Percentiles rank a stretch among this genome's conserved stretches.
phyloP scores from a whole-genome alignment of 2,797 vertebrate species.

The Limnodromus scolopaceus region DNA sequence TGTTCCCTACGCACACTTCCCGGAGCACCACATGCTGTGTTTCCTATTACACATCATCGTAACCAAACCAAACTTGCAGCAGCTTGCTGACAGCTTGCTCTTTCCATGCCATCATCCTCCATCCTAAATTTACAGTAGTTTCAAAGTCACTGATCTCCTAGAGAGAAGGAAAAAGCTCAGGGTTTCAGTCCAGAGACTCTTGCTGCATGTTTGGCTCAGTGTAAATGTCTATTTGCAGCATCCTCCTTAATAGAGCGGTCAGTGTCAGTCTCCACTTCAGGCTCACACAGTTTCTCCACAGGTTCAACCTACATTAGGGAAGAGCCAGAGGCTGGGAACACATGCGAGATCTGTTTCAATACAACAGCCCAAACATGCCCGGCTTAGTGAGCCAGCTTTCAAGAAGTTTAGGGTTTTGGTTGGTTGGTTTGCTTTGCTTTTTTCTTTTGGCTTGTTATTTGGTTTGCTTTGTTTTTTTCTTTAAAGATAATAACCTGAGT shows the following conservation, averaged over 20 bases:
- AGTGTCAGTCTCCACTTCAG: neutral
- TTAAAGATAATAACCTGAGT: neutral
- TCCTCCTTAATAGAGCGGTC: neutral
- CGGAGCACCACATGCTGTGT: neutral
- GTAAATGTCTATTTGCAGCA: neutral
- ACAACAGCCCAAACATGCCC: neutral
- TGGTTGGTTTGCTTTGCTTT: neutral
- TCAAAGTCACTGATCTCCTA: neutral
- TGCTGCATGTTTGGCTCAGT: accelerated
- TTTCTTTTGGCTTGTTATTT: neutral
- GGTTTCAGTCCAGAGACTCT: neutral
- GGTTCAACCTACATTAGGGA: neutral
- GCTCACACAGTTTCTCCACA: neutral
- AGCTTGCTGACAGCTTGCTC: neutral
- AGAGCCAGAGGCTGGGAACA: neutral
- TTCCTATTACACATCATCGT: neutral
- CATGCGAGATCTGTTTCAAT: accelerated
- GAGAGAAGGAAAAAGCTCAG: neutral
- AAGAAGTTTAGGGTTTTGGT: neutral
- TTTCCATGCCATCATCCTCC: neutral
- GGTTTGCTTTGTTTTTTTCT: neutral
- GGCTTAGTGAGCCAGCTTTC: neutral
- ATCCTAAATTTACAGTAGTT: neutral
- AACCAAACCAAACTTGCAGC: neutral
- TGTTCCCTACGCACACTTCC: accelerated